phyloP scores from a whole-genome alignment of 2,113 vertebrate genomes.

The Uropsilus gracilis region DNA sequence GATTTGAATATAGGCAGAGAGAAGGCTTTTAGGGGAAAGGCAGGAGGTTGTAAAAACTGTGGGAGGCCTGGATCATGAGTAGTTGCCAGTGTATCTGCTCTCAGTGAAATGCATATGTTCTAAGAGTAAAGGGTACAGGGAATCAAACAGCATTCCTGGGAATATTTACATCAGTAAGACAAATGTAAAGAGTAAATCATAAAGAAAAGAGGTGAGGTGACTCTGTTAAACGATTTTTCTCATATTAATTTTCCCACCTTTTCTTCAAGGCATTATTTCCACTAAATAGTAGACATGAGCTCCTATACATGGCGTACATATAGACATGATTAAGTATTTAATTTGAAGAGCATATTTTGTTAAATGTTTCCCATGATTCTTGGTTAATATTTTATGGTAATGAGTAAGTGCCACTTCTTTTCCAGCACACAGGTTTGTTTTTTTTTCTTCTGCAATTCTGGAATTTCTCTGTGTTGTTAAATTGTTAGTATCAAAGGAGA shows the following conservation, averaged over 20 bases:
- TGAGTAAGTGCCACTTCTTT: neutral
- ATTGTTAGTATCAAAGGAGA: neutral
- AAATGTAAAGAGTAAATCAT: rapidly evolving
- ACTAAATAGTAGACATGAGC: neutral
- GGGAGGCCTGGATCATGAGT: rapidly evolving
- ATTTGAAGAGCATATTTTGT: neutral
- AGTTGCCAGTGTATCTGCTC: rapidly evolving
- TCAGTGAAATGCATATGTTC: rapidly evolving
- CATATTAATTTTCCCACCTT: neutral
- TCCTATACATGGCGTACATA: rapidly evolving
- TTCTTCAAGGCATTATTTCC: neutral
- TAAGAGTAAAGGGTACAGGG: rapidly evolving
- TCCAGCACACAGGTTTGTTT: neutral
- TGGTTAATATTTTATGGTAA: neutral
- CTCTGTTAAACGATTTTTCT: too few species aligned
- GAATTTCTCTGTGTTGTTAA: neutral
- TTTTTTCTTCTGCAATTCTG: neutral
- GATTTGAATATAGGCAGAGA: neutral
- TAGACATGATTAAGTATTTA: neutral
- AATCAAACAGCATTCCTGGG: rapidly evolving
- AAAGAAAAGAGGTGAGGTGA: too few species aligned
- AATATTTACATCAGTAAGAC: rapidly evolving
- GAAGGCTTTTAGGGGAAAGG: neutral
- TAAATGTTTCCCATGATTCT: neutral
- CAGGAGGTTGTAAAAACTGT: neutral